Conservation (phyloP, 2,797 vertebrate genomes). For the Pipistrellus nathusii region DNA sequence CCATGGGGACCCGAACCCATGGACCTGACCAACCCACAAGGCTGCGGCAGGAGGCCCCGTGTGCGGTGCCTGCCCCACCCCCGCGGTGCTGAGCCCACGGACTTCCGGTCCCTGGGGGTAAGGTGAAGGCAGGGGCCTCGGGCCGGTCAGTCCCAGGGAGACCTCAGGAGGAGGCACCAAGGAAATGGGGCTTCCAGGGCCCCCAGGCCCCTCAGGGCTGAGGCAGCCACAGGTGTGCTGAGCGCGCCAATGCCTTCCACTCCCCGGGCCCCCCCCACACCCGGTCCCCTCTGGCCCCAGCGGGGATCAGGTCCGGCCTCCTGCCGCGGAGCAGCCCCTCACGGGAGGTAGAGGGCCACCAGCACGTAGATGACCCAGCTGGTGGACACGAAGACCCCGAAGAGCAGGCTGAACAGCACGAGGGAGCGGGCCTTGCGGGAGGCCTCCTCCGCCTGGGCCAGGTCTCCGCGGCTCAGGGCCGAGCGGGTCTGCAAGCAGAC, state of each 20-base stretch:
- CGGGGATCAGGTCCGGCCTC: not conserved
- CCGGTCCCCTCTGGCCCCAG: fast-evolving
- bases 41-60: too few species aligned
- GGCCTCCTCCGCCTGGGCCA: conserved; percentile 85
- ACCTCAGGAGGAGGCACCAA: not conserved
- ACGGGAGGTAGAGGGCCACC: conserved; percentile 84
- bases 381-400: conserved; percentile 88
- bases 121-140: not conserved
- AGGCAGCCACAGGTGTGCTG: too few species aligned
- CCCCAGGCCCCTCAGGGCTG: not conserved
- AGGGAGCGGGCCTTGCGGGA: conserved; percentile 88
- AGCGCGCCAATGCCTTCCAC: not conserved
- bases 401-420: conserved; percentile 90
- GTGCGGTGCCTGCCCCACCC: not conserved
- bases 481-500: conserved; percentile 85
- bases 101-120: not conserved
- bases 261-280: not conserved
- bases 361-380: conserved; percentile 91
- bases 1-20: not conserved
- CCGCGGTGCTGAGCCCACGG: not conserved
- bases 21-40: too few species aligned
- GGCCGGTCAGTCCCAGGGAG: not conserved
- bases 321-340: not conserved
- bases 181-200: not conserved
- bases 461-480: conserved; percentile 85